Evolutionary conservation across 2,113 vertebrate species (phyloP).

Genomic region (Saimiri boliviensis): DNA sequence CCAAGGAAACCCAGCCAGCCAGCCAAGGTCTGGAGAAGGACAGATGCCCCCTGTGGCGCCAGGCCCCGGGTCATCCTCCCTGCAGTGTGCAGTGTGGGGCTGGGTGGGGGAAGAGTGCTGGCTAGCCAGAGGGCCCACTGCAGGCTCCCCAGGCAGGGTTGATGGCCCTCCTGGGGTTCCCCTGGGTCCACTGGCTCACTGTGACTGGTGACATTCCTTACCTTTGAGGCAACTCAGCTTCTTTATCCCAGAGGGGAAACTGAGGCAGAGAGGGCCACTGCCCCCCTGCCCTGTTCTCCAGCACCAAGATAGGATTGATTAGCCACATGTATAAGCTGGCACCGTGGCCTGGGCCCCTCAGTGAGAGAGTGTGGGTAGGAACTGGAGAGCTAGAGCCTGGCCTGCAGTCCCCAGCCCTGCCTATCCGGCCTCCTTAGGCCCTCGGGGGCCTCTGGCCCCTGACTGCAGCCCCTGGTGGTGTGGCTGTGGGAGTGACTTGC

Average conservation of each 20-base stretch:
- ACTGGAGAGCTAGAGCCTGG: background rate
- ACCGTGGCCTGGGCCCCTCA: background rate
- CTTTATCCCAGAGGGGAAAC: background rate
- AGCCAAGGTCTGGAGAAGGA: background rate
- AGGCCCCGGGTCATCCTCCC: rapidly evolving
- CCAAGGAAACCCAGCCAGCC: slow-evolving; percentile 3
- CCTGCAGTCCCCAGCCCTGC: background rate
- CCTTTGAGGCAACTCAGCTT: background rate
- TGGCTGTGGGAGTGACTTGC: background rate
- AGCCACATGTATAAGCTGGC: background rate
- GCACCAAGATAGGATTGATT: background rate
- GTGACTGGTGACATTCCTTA: background rate
- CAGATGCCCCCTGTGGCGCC: background rate
- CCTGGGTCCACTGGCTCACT: background rate
- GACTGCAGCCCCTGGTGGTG: background rate
- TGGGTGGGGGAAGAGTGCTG: background rate
- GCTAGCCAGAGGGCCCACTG: background rate
- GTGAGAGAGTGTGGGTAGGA: background rate
- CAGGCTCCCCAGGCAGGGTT: rapidly evolving
- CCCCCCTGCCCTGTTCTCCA: too few relatives aligned
- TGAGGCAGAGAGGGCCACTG: background rate
- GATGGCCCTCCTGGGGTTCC: background rate
- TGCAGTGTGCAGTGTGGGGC: background rate
- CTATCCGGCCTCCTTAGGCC: background rate
- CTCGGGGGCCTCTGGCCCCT: background rate